Percentiles rank a stretch among this genome's conserved stretches.
Evolutionary conservation across 1,140 invertebrate species (phyloP).

Genomic region (Tetragonula clypearis): DNA sequence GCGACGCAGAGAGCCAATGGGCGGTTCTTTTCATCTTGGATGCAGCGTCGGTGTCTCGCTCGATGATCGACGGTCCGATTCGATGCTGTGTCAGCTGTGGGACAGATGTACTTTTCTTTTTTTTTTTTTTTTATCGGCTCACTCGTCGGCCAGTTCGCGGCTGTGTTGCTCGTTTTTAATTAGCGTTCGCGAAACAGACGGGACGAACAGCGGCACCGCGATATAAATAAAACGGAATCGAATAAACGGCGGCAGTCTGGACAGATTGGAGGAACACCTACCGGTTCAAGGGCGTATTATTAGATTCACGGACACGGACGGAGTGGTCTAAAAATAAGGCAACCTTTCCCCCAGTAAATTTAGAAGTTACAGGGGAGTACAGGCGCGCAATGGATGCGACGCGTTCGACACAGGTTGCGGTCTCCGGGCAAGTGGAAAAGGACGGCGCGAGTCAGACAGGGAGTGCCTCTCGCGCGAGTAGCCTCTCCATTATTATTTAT

Average conservation of each 20-base stretch:
- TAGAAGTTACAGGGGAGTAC: background rate
- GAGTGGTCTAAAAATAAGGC: background rate
- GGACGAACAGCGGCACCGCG: background rate
- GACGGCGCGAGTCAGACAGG: background rate
- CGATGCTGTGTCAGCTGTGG: slow-evolving; percentile 4
- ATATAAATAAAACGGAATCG: background rate
- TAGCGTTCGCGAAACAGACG: background rate
- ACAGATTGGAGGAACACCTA: background rate
- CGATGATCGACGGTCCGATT: slow-evolving; percentile 35
- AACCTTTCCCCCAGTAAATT: background rate
- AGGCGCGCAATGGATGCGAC: background rate
- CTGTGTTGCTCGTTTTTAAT: background rate
- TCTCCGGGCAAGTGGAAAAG: background rate
- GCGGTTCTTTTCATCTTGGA: slow-evolving; percentile 13
- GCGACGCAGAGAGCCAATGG: slow-evolving; percentile 27
- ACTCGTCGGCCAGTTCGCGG: background rate
- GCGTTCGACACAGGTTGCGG: too few relatives aligned
- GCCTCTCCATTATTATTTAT: background rate
- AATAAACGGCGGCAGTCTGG: background rate
- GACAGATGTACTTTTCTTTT: background rate
- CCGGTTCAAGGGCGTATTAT: background rate
- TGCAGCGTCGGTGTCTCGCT: background rate
- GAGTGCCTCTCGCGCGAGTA: too few relatives aligned
- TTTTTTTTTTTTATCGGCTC: background rate
- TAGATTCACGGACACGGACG: background rate